phyloP scores from a whole-genome alignment of 2,113 vertebrate species.

The Lathamus discolor region DNA sequence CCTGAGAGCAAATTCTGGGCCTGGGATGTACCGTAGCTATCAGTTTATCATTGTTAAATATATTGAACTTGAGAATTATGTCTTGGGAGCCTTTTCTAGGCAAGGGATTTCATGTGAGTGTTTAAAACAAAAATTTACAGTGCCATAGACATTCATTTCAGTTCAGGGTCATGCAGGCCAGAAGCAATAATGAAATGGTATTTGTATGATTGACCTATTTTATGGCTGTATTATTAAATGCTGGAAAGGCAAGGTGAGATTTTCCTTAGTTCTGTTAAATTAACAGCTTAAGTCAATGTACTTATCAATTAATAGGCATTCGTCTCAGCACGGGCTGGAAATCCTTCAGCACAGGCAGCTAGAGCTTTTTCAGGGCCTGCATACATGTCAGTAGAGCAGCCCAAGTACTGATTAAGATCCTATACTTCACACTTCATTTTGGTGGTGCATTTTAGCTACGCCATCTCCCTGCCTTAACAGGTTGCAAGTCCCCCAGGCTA shows the following conservation, averaged over 20 bases:
- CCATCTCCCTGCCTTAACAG: background rate
- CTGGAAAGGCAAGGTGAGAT: background rate
- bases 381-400: background rate
- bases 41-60: background rate
- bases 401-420: background rate
- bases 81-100: background rate
- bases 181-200: background rate
- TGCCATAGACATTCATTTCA: background rate
- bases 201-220: background rate
- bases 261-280: background rate
- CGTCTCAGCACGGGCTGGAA: background rate
- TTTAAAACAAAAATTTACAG: background rate
- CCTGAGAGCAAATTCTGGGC: background rate
- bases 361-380: background rate
- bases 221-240: background rate
- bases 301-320: background rate
- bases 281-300: background rate
- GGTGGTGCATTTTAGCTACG: background rate
- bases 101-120: background rate
- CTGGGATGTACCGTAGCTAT: background rate
- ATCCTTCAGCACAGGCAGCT: accelerated
- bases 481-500: background rate
- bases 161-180: background rate
- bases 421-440: background rate
- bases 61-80: background rate